phyloP scores from a whole-genome alignment of 2,797 vertebrate genomes.

The Arrhamphus sclerolepis region DNA sequence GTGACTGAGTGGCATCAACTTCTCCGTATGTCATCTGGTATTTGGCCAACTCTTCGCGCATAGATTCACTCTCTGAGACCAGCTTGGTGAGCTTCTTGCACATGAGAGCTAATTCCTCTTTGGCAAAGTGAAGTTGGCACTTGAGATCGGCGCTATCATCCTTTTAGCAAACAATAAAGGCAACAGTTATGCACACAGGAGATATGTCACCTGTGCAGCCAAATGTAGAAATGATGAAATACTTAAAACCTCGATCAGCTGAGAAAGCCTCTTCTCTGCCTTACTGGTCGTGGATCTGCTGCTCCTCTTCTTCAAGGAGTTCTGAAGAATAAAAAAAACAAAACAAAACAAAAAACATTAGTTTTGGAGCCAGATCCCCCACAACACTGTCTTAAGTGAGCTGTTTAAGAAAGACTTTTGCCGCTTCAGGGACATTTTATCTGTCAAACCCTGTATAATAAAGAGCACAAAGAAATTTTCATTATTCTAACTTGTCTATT shows the following conservation, averaged over 20 bases:
- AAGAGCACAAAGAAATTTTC: too few relatives aligned
- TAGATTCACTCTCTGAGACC: conserved; percentile 90
- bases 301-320: conserved; percentile 89
- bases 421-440: too few relatives aligned
- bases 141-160: conserved; percentile 94
- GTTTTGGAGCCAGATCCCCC: not conserved
- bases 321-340: conserved; percentile 70
- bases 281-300: conserved; percentile 85
- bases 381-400: not conserved
- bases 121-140: conserved; percentile 97
- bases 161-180: conserved; percentile 65
- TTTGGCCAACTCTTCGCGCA: conserved; percentile 90
- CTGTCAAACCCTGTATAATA: too few relatives aligned
- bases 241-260: conserved; percentile 82
- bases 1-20: conserved; percentile 80
- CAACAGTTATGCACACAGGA: not conserved
- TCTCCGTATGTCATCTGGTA: conserved; percentile 91
- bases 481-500: too few relatives aligned
- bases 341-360: not conserved
- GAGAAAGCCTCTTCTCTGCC: conserved; percentile 87
- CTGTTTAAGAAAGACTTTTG: too few relatives aligned
- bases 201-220: not conserved
- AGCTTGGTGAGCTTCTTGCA: conserved; percentile 97
- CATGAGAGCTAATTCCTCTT: conserved; percentile 97
- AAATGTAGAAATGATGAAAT: conserved; percentile 9